Evolutionary conservation across 2,797 vertebrate species (phyloP).

Genomic region (Xenops minutus): DNA sequence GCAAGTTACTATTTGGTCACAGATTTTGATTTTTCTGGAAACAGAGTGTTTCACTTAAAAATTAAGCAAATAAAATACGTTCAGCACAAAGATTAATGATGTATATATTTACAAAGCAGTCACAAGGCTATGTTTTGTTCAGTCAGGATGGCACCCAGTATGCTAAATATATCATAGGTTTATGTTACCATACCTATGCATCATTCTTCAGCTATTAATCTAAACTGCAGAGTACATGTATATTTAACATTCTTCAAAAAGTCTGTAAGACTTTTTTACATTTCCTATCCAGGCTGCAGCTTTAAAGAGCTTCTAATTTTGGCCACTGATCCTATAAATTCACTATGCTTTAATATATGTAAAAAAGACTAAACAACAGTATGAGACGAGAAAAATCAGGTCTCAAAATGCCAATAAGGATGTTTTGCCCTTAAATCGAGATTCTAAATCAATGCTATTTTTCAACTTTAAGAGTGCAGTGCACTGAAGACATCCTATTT

Average conservation of each 20-base stretch:
- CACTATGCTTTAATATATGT: conserved; percentile 56
- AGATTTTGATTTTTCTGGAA: conserved; percentile 23
- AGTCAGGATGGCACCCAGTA: conserved; percentile 39
- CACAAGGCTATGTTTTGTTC: conserved; percentile 58
- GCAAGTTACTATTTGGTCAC: background rate
- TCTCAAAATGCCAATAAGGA: conserved; percentile 13
- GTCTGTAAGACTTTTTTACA: conserved; percentile 68
- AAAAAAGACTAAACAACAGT: conserved; percentile 52
- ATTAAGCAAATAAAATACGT: background rate
- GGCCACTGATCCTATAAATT: conserved; percentile 45
- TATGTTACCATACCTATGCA: conserved; percentile 50
- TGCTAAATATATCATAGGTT: conserved; percentile 62
- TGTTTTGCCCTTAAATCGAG: conserved; percentile 38
- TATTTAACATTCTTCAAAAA: conserved; percentile 74
- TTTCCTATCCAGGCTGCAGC: conserved; percentile 50
- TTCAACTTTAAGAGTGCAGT: background rate
- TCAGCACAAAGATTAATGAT: conserved; percentile 53
- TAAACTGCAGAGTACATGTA: conserved; percentile 59
- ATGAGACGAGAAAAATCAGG: conserved; percentile 51
- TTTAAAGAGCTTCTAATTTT: conserved; percentile 70
- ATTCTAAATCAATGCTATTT: conserved; percentile 31
- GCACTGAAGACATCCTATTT: conserved; percentile 1
- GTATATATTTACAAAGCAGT: conserved; percentile 40
- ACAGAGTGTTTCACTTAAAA: background rate
- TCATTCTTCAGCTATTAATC: conserved; percentile 67